Evolutionary conservation across 2,888 invertebrate species (phyloP).

Genomic region (Ochropacha duplaris): DNA sequence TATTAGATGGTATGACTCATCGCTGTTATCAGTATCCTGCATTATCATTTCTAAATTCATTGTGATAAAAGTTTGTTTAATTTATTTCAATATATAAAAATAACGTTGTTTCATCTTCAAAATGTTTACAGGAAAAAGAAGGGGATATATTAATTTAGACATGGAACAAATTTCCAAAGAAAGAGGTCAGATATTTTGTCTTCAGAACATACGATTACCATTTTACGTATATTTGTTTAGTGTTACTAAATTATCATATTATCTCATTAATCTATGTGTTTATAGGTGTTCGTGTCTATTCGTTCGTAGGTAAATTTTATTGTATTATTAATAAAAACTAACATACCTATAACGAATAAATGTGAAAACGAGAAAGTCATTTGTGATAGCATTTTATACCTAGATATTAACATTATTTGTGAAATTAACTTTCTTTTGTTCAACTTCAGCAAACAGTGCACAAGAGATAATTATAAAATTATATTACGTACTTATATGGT

Average conservation of each 20-base stretch:
- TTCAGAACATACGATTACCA: conserved; percentile 4
- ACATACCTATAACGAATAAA: not conserved
- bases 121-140: conserved; percentile 44
- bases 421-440: not conserved
- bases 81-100: not conserved
- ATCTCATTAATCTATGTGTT: conserved; percentile 30
- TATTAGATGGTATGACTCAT: not conserved
- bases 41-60: not conserved
- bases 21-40: not conserved
- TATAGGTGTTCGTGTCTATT: conserved; percentile 71
- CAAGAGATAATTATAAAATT: not conserved
- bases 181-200: conserved; percentile 33
- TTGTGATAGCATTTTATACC: not conserved
- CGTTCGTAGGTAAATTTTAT: conserved; percentile 62
- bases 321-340: conserved; percentile 15
- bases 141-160: conserved; percentile 42
- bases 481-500: not conserved
- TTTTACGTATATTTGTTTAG: conserved; percentile 6
- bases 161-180: conserved; percentile 43
- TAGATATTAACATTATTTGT: not conserved
- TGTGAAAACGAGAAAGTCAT: not conserved
- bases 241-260: not conserved
- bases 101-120: not conserved
- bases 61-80: not conserved
- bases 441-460: not conserved